Base-by-base conservation (phyloP, 2,113 vertebrate genomes). In the Bothrops jararaca region DNA sequence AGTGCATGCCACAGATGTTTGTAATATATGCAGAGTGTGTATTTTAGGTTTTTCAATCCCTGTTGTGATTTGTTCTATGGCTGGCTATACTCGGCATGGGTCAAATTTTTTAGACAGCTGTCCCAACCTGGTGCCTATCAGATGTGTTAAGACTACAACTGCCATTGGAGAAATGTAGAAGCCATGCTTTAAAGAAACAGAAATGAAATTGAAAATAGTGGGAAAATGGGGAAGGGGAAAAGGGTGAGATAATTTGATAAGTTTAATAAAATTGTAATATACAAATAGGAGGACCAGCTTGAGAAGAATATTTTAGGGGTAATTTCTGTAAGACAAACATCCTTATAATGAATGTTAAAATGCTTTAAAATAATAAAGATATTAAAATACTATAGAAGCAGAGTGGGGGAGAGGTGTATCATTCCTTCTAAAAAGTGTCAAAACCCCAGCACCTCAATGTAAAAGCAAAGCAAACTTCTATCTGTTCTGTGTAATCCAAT, bases 1-100 rank as follows among this genome's bases (percentile, higher is more conserved):
- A 96, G 95, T 89, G 69, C 91, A 95, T 93, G 92, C 94, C 94
- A 93, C 0, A 7, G 92, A 95, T 96, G 93, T 94, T 95, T 95
- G 94, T 1, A 0, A 94, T 95, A 93, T 93, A 85, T 92, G 89
- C 56, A 5, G 57, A 93, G 92, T 89, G 91, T 91, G 64, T 94
- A 91, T 96, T 91, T 95, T 86, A 91, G 95, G 93, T 91, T 94
- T 95, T 94, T 93, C 91, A 95, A 64, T 90, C 92, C 89, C 24
- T 24, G 12, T 34, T 64, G 89, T 53, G 89, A 90, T 93, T 86
- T 58, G 26, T 26, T 60, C 18, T 88, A 94, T 95, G 95, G 95
- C 95, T 95, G 95, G 91, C 89, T 91, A 94, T 92, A 94, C 94
- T 96, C 90, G 92, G 39, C 88, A 56, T 91, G 93, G 93, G 89